A percentile compares a stretch with the other conserved stretches of the same genome.
These are phyloP conservation scores for Epistrophe eligans DNA, from an alignment of 2,888 invertebrate species.

Conservation along the genomic window DNA sequence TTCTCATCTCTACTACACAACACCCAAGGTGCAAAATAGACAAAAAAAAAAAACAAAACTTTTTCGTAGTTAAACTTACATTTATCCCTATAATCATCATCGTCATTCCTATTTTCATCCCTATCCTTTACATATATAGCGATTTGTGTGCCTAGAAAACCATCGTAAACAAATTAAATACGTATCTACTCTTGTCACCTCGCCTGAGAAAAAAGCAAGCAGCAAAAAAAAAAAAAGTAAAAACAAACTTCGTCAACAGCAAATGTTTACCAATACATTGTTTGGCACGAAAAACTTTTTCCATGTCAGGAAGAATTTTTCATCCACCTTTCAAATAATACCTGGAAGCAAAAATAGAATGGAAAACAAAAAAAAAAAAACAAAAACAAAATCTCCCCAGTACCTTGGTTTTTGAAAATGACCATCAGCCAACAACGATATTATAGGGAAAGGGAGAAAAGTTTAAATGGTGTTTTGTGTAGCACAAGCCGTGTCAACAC, in stretches of 20 bases:
- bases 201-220: slow-evolving; percentile 13
- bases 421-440: slow-evolving; percentile 19
- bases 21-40: slow-evolving; percentile 44
- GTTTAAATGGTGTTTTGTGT: slow-evolving; percentile 66
- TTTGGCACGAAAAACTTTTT: slow-evolving; percentile 61
- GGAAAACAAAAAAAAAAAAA: neutral
- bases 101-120: slow-evolving; percentile 31
- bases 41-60: slow-evolving; percentile 25
- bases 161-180: slow-evolving; percentile 78
- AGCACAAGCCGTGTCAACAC: slow-evolving; percentile 41
- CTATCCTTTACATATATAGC: neutral
- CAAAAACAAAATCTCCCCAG: neutral
- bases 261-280: slow-evolving; percentile 69
- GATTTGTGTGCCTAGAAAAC: slow-evolving; percentile 37
- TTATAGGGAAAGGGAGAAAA: slow-evolving; percentile 34
- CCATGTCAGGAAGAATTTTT: slow-evolving; percentile 32
- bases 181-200: slow-evolving; percentile 78
- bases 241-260: slow-evolving; percentile 52
- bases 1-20: slow-evolving; percentile 29
- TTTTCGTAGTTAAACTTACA: slow-evolving; percentile 36
- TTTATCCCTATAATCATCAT: slow-evolving; percentile 36
- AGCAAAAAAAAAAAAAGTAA: slow-evolving; percentile 14
- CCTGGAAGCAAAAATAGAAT: slow-evolving; percentile 5
- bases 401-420: slow-evolving; percentile 37
- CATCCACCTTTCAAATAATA: neutral